A percentile compares a stretch with the other conserved stretches of the same genome.
Conservation (phyloP, 2,113 vertebrate species). For the Oryzias melastigma region DNA sequence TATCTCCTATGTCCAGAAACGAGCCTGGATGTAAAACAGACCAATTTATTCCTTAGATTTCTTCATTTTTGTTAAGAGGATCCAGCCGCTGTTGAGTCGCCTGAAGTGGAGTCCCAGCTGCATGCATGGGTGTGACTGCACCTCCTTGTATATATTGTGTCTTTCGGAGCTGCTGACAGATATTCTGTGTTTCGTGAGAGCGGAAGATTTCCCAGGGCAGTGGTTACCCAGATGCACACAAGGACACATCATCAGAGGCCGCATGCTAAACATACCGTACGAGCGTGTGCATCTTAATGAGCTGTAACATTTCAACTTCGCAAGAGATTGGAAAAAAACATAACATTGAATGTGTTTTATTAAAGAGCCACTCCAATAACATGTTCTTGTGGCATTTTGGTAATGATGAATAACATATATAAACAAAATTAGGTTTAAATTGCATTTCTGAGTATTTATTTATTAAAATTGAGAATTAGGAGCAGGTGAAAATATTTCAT, state of each 20-base stretch:
- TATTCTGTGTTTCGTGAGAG: constrained; percentile 13
- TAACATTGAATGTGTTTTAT: no score
- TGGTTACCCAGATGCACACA: constrained; percentile 40
- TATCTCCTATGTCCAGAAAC: not conserved
- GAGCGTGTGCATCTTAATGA: not conserved
- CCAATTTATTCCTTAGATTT: not conserved
- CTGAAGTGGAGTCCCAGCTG: constrained; percentile 6
- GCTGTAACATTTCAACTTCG: no score
- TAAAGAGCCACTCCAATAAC: no score
- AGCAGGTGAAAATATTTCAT: no score
- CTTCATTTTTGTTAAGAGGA: not conserved
- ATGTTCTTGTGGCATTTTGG: no score
- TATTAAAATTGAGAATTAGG: no score
- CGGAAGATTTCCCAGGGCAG: constrained; percentile 33
- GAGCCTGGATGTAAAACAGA: not conserved
- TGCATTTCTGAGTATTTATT: no score
- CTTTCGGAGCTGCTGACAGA: constrained; percentile 15
- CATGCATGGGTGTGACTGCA: constrained; percentile 9
- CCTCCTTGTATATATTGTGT: constrained; percentile 4
- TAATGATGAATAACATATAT: no score
- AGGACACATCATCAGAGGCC: constrained; percentile 37
- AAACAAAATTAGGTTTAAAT: no score
- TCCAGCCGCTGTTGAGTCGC: not conserved
- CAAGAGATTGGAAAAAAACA: not conserved
- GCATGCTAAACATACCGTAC: constrained; percentile 32